phyloP scores from a whole-genome alignment of 2,113 vertebrate species.

The Amia ocellicauda region DNA sequence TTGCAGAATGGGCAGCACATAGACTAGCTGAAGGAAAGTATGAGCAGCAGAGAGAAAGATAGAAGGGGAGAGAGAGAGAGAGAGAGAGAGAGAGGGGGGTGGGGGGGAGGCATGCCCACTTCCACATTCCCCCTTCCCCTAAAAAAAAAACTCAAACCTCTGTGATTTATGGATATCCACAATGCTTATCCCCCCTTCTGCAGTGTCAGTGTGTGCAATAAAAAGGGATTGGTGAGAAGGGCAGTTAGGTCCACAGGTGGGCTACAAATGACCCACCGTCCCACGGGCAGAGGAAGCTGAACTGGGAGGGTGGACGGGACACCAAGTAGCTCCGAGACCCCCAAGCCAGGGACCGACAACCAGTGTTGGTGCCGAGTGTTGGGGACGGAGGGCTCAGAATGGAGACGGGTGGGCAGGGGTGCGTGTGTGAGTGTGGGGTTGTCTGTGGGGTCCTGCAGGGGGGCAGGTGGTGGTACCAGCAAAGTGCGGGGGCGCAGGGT shows the following conservation, averaged over 20 bases:
- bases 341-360: too few species aligned
- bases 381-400: conserved; percentile 13
- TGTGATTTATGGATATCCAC: too few species aligned
- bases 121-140: too few species aligned
- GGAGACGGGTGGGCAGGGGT: conserved; percentile 37
- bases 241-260: too few species aligned
- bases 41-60: conserved; percentile 22
- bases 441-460: conserved; percentile 28
- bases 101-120: not conserved
- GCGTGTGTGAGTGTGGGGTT: conserved; percentile 29
- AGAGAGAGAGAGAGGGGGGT: not conserved
- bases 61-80: not conserved
- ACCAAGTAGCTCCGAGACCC: too few species aligned
- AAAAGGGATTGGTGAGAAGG: too few species aligned
- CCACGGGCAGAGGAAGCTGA: too few species aligned
- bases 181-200: too few species aligned
- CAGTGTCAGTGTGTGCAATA: too few species aligned
- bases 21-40: conserved; percentile 14
- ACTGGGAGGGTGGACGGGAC: not conserved
- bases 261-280: too few species aligned
- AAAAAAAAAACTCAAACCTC: too few species aligned
- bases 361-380: too few species aligned
- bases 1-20: conserved; percentile 13
- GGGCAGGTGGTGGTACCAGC: not conserved
- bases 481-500: conserved; percentile 9